Base-by-base conservation (phyloP, 2,888 invertebrate species). In the Copidosoma aretas region DNA sequence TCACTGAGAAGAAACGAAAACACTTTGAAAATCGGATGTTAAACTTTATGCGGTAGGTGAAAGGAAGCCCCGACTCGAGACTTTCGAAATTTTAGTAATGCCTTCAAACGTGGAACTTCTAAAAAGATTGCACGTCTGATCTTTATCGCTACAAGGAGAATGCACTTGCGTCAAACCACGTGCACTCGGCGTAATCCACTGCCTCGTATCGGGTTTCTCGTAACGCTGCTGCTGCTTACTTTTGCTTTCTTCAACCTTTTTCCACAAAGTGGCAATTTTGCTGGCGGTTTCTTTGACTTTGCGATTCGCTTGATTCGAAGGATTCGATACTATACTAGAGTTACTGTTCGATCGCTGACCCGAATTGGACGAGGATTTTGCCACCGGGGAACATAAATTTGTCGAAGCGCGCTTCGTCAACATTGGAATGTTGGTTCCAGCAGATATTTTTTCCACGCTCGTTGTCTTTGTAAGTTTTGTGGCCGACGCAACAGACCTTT, bases 211-310 rank as follows among this genome's bases (percentile, higher is more conserved):
- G 12, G 87, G 86, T 76, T 88, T 89, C 60, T 85, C 84, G 22
- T 79, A 79, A 3, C 85, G 83, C 57, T 86, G 87, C 73, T 87
- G 83, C 57, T 86, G 87, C 73, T 87, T 86, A 67, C 86, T 89
- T 74, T 90, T 91, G 51, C 85, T 88, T 68, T 91, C 89, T 76
- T 92, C 91, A 0, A 91, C 91, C 79, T 88, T 91, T 77, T 91
- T 93, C 93, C 93, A 93, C 19, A 94, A 82, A 77, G 88, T 91
- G 0, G 93, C 91, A 64, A 94, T 92, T 81, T 91, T 92, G 81
- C 93, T 93, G 15, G 91, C 90, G 1, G 91, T 89, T 73, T 91
- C 90, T 82, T 90, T 89, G 41, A 81, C 73, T 17, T 32, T 41
- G n/a, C 76, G 71, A 39, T 76, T 73, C 65, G 78, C 79, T 5